phyloP scores from a whole-genome alignment of 2,888 invertebrate genomes.

The Rotaria macrura region DNA sequence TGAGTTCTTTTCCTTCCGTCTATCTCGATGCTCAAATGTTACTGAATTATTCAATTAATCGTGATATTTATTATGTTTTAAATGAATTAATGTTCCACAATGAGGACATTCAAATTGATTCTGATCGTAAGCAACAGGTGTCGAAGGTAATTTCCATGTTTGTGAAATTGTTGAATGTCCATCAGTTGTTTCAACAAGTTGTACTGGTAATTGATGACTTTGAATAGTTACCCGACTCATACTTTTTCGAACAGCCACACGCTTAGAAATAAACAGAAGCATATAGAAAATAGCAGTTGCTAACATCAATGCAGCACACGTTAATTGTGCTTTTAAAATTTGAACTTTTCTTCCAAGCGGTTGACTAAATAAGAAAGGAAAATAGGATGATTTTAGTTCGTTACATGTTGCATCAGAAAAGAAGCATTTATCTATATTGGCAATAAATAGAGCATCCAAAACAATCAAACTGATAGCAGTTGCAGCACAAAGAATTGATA shows the following conservation, averaged over 20 bases:
- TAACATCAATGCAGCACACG: not conserved
- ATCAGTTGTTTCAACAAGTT: not conserved
- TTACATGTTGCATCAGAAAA: not conserved
- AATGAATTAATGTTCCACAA: slow-evolving; percentile 1
- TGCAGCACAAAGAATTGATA: not conserved
- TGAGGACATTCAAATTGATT: too few species aligned
- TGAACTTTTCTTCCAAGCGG: not conserved
- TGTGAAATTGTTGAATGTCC: not conserved
- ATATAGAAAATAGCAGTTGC: not conserved
- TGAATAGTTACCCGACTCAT: not conserved
- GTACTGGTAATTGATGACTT: not conserved
- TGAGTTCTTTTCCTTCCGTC: too few species aligned
- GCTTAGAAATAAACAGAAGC: not conserved
- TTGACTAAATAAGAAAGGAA: not conserved
- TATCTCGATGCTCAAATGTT: too few species aligned
- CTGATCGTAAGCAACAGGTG: not conserved
- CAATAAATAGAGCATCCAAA: not conserved
- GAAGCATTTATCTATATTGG: not conserved
- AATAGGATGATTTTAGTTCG: not conserved
- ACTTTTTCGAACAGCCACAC: not conserved
- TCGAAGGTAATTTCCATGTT: not conserved
- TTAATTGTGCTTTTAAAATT: not conserved
- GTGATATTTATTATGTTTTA: not conserved
- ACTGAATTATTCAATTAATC: too few species aligned
- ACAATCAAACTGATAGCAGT: not conserved